Evolutionary conservation across 2,113 vertebrate genomes (phyloP).

Genomic region (Camelus bactrianus): DNA sequence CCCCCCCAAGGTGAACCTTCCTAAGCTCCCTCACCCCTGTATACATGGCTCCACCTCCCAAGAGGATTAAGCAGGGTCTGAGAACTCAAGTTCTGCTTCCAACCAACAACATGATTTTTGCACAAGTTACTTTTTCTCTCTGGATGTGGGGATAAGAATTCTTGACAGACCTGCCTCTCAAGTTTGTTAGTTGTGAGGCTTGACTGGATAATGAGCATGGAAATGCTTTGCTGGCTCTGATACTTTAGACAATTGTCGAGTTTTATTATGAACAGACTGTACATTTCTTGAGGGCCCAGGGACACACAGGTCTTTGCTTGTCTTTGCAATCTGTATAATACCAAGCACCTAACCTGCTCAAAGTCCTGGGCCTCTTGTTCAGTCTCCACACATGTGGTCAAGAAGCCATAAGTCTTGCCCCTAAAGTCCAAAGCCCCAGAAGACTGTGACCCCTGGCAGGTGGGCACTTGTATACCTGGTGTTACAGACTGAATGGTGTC

Average conservation of each 20-base stretch:
- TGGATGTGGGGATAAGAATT: not conserved
- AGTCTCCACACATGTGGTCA: too few relatives aligned
- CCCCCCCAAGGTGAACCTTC: not conserved
- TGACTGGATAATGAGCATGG: not conserved
- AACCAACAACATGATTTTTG: not conserved
- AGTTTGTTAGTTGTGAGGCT: too few relatives aligned
- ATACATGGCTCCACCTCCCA: not conserved
- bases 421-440: not conserved
- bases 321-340: not conserved
- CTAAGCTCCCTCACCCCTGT: fast-evolving
- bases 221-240: not conserved
- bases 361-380: not conserved
- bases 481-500: fast-evolving
- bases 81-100: not conserved
- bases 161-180: not conserved
- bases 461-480: not conserved
- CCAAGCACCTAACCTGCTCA: not conserved
- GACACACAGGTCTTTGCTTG: not conserved
- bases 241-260: fast-evolving
- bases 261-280: not conserved
- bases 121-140: not conserved
- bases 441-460: not conserved
- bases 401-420: not conserved
- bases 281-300: not conserved
- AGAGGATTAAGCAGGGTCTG: not conserved